phyloP scores from a whole-genome alignment of 2,888 invertebrate species.

The Amphipyra tragopoginis region DNA sequence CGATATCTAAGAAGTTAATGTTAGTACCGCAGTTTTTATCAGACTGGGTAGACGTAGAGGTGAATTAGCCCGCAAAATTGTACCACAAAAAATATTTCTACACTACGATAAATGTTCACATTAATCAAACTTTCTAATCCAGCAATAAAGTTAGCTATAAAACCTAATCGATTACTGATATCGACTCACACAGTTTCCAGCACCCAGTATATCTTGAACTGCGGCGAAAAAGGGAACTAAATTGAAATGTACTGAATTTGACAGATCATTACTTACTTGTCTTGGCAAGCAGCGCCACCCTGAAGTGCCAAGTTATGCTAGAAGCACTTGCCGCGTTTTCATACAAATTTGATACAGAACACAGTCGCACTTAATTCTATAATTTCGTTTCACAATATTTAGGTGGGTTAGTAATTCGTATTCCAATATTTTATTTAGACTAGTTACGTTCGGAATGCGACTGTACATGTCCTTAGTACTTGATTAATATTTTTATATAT shows the following conservation, averaged over 20 bases:
- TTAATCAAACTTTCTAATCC: conserved; percentile 47
- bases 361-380: conserved; percentile 35
- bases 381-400: conserved; percentile 46
- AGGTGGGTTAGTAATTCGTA: conserved; percentile 32
- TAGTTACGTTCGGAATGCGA: conserved; percentile 42
- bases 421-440: conserved; percentile 47
- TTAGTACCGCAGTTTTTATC: background rate
- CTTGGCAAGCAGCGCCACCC: background rate
- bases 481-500: conserved; percentile 32
- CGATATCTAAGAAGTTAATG: background rate
- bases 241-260: background rate
- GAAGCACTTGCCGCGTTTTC: conserved; percentile 13
- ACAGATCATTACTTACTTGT: background rate
- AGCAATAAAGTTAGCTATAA: conserved; percentile 47
- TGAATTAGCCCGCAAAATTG: conserved; percentile 15
- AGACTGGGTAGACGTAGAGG: too few relatives aligned
- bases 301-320: background rate
- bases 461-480: conserved; percentile 29
- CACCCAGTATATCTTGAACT: conserved; percentile 8
- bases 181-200: conserved; percentile 21
- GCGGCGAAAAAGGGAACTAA: conserved; percentile 4
- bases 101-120: conserved; percentile 44
- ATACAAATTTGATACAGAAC: conserved; percentile 43
- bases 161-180: conserved; percentile 56
- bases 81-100: conserved; percentile 29